Base-by-base conservation (phyloP, 2,888 invertebrate genomes). In the Drosophila neotestacea region DNA sequence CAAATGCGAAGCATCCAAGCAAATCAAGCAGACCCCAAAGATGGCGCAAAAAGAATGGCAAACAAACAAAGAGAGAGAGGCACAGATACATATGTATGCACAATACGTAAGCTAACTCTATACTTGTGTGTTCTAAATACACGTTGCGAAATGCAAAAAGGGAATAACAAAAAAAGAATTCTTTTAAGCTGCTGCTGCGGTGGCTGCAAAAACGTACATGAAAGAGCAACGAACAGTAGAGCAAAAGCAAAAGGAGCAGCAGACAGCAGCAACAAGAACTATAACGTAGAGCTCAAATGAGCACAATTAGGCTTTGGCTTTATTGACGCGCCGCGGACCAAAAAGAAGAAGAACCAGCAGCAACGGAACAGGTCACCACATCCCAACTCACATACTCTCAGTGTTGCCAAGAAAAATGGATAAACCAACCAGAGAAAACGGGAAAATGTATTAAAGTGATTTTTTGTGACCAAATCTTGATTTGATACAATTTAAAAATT, bases 231-330 rank as follows among this genome's bases (percentile, higher is more conserved):
- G 52, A 72, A 70, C 47, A 50, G 58, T 62, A 41, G 61, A 74
- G 80, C 70, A 69, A 70, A 73, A 76, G 22, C 22, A 22, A 22
- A 22, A 22, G 16, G 16, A 22, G 81, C 64, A 78, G 64, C 68
- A 54, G 62, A 65, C 60, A 70, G 39, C 56, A 39, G 11, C 48
- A 16, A 28, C n/a, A 56, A 61, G 54, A 52, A 61, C 44, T 28
- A 64, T 48, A 64, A 50, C 70, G 70, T 50, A 63, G 81, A 81
- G 77, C 74, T 80, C 73, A 86, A 88, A 88, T 84, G 88, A 88
- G 87, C 79, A 84, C 88, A 86, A 86, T 86, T 86, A 86, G 88
- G 87, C 85, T 82, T 78, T 80, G 74, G 79, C 87, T 86, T 81
- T 86, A 83, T 86, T 81, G 87, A 83, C 69, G 79, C 74, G 70